A percentile compares a stretch with the other conserved stretches of the same genome.
Evolutionary conservation across 2,113 vertebrate genomes (phyloP).

Genomic region (Sinocyclocheilus grahami): DNA sequence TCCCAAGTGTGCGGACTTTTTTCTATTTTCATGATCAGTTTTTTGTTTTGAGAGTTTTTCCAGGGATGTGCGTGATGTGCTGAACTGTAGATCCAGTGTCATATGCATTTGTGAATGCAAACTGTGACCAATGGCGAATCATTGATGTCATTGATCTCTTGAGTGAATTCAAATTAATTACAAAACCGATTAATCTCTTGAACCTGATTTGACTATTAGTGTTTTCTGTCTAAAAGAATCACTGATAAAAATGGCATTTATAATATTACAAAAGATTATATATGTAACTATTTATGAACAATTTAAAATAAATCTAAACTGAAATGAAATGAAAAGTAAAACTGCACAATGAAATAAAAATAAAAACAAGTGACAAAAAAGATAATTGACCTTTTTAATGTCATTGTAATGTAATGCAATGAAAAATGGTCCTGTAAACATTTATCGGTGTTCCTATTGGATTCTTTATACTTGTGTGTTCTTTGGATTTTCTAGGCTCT

Average conservation of each 20-base stretch:
- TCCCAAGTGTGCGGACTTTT: too few species aligned
- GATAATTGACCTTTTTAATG: not conserved
- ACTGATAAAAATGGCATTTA: too few species aligned
- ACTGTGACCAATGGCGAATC: not conserved
- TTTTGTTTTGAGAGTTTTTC: too few species aligned
- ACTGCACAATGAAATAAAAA: not conserved
- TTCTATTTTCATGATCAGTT: too few species aligned
- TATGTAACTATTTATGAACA: not conserved
- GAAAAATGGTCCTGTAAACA: not conserved
- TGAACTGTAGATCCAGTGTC: not conserved
- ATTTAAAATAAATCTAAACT: not conserved
- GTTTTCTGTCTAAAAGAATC: too few species aligned
- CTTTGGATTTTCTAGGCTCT: constrained; percentile 30
- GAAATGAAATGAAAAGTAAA: not conserved
- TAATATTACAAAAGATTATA: too few species aligned
- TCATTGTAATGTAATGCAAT: not conserved
- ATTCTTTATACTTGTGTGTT: not conserved
- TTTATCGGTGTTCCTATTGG: not conserved
- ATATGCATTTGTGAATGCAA: not conserved
- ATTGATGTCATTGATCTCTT: not conserved
- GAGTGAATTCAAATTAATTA: not conserved
- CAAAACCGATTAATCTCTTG: not conserved
- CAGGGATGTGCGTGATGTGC: too few species aligned
- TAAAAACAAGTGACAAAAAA: too few species aligned
- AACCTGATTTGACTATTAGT: too few species aligned